These are phyloP conservation scores for Ceuthmochares aereus DNA, from an alignment of 2,113 vertebrate genomes.

Conservation along the genomic window DNA sequence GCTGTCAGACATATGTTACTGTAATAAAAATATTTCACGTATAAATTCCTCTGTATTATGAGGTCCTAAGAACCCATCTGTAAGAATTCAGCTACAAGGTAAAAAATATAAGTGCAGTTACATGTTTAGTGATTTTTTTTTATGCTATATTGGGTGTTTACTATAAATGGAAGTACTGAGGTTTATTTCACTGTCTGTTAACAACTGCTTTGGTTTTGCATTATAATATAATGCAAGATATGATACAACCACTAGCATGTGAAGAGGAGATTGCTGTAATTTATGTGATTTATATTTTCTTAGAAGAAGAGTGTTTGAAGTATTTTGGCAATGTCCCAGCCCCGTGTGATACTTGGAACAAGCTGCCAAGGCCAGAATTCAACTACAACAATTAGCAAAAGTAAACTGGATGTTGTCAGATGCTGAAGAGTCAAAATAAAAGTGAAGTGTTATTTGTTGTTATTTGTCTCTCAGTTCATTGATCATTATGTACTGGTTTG, in stretches of 20 bases:
- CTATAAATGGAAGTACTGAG: neutral
- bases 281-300: neutral
- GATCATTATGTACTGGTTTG: neutral
- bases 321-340: conserved; percentile 69
- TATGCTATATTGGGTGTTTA: neutral
- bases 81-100: neutral
- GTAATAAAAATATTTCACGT: neutral
- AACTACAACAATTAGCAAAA: conserved; percentile 73
- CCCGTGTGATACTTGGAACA: conserved; percentile 68
- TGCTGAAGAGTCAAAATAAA: conserved; percentile 65
- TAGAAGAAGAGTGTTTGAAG: conserved; percentile 51
- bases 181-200: neutral
- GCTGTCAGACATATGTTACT: neutral
- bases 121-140: neutral
- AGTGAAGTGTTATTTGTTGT: neutral
- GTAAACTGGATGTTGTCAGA: conserved; percentile 43
- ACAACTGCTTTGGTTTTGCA: neutral
- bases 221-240: neutral
- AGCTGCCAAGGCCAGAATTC: conserved; percentile 70
- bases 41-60: neutral
- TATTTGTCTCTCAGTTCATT: neutral
- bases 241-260: fast-evolving
- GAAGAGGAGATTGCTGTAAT: neutral
- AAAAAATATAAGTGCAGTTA: neutral
- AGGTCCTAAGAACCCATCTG: neutral